These are phyloP conservation scores for Dinocampus coccinellae DNA, from an alignment of 2,888 invertebrate genomes.

Conservation along the genomic window DNA sequence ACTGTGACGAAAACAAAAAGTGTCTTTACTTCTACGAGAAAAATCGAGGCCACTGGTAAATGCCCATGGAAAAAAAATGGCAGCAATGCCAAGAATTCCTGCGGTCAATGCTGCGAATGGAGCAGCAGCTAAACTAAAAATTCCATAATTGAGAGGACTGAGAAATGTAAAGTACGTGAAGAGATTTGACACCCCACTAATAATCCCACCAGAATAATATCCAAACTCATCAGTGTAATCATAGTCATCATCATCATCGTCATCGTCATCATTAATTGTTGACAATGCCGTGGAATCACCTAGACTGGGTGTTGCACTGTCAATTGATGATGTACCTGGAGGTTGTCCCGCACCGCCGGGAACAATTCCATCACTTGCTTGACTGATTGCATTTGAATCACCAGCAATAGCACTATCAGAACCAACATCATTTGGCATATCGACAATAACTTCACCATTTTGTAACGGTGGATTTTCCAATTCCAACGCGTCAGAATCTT, in stretches of 20 bases:
- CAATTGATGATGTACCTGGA: constrained; percentile 19
- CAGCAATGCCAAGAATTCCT: constrained; percentile 74
- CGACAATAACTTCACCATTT: constrained; percentile 16
- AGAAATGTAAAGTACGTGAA: constrained; percentile 73
- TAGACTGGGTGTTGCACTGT: constrained; percentile 19
- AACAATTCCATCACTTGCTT: constrained; percentile 34
- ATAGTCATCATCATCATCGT: constrained; percentile 40
- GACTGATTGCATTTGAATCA: constrained; percentile 28
- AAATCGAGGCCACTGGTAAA: constrained; percentile 71
- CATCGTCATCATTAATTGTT: constrained; percentile 28
- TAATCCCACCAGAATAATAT: constrained; percentile 64
- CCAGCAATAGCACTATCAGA: constrained; percentile 6
- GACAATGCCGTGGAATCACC: constrained; percentile 40
- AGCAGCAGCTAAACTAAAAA: constrained; percentile 75
- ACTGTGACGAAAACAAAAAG: constrained; percentile 47
- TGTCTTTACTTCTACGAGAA: constrained; percentile 49
- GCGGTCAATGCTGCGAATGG: constrained; percentile 76
- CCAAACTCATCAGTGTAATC: constrained; percentile 61
- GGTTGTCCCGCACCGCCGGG: constrained; percentile 21
- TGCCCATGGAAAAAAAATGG: constrained; percentile 77
- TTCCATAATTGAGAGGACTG: constrained; percentile 74
- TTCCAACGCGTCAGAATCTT: constrained; percentile 20
- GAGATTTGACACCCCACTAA: constrained; percentile 71
- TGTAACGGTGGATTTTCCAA: constrained; percentile 21
- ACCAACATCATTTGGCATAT: neutral